Percentiles rank a stretch among this genome's conserved stretches.
phyloP scores from a whole-genome alignment of 2,797 vertebrate genomes.

The Hoplostethus mediterraneus region DNA sequence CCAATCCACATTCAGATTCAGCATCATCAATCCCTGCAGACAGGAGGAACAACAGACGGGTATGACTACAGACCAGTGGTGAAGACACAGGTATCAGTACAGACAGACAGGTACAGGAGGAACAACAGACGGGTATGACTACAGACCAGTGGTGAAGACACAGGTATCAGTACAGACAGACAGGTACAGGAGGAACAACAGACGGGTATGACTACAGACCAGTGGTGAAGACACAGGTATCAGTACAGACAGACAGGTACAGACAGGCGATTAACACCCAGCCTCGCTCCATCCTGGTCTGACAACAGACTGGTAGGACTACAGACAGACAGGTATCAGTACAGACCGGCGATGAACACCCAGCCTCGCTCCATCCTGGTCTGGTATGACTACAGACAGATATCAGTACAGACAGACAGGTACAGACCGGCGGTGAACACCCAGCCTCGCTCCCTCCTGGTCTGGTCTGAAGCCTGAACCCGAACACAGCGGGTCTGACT shows the following conservation, averaged over 20 bases:
- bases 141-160: no score
- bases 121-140: neutral
- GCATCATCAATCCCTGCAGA: conserved; percentile 89
- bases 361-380: no score
- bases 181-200: no score
- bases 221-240: no score
- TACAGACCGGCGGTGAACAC: conserved; percentile 83
- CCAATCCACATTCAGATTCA: conserved; percentile 94
- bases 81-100: no score
- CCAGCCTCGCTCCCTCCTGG: conserved; percentile 89
- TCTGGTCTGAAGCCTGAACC: conserved; percentile 86
- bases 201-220: no score
- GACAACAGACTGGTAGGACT: no score
- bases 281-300: no score
- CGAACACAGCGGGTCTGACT: conserved; percentile 78
- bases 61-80: no score
- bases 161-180: no score
- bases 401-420: neutral
- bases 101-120: neutral
- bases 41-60: neutral
- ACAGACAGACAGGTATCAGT: neutral
- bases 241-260: no score
- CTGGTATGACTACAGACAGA: neutral
- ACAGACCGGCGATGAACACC: neutral
- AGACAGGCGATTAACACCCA: no score